A percentile compares a stretch with the other conserved stretches of the same genome.
These are phyloP conservation scores for Agrochola litura DNA, from an alignment of 2,888 invertebrate genomes.

Conservation along the genomic window DNA sequence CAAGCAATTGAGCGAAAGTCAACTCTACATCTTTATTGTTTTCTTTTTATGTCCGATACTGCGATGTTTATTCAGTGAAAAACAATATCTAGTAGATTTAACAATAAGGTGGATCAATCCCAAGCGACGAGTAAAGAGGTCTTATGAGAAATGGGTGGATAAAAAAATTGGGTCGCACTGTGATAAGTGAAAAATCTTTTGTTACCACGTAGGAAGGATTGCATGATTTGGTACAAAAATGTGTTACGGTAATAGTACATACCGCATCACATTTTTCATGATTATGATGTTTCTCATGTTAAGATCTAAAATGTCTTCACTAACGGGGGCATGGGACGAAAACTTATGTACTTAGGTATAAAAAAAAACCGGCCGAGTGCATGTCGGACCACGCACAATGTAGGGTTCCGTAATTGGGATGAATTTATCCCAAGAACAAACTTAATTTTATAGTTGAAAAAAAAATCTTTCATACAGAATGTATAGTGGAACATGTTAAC, in stretches of 20 bases:
- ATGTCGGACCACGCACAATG: no score
- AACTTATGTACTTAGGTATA: neutral
- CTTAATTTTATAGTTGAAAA: no score
- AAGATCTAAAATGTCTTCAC: neutral
- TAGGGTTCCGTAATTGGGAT: no score
- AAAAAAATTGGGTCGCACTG: neutral
- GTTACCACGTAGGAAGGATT: neutral
- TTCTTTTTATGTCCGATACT: constrained; percentile 7
- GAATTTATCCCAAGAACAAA: no score
- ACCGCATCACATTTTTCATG: no score
- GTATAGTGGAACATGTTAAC: no score
- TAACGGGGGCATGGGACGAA: no score
- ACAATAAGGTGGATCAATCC: constrained; percentile 16
- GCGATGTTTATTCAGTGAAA: constrained; percentile 13
- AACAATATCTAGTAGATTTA: constrained; percentile 31
- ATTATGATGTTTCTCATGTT: no score
- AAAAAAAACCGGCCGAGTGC: neutral
- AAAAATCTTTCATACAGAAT: no score
- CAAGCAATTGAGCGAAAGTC: constrained; percentile 19
- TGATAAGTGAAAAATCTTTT: neutral
- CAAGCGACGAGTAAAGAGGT: neutral
- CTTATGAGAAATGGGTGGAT: neutral
- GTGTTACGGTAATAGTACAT: neutral
- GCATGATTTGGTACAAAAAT: neutral
- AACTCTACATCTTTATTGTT: constrained; percentile 20